phyloP scores from a whole-genome alignment of 2,888 invertebrate genomes.

The Pandemis heparana region DNA sequence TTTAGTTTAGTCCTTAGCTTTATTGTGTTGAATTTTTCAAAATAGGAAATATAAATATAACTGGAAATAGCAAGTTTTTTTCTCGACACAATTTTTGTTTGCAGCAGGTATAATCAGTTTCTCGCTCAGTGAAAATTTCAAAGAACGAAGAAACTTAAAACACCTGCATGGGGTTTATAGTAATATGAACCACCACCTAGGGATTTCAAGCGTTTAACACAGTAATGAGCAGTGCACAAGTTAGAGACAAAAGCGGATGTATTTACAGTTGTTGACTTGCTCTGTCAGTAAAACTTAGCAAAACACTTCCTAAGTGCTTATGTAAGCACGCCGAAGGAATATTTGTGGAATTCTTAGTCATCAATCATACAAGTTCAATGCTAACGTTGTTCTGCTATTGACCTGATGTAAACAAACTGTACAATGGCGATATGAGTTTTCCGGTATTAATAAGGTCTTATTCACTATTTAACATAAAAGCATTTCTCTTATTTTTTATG shows the following conservation, averaged over 20 bases:
- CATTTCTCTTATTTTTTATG: too few species aligned
- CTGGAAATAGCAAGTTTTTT: constrained; percentile 28
- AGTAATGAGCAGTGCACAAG: constrained; percentile 32
- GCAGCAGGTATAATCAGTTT: constrained; percentile 30
- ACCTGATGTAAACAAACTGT: constrained; percentile 21
- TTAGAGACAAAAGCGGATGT: constrained; percentile 39
- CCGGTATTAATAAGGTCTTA: constrained; percentile 6
- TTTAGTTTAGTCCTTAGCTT: too few species aligned
- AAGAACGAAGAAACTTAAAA: constrained; percentile 8
- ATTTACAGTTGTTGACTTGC: constrained; percentile 17
- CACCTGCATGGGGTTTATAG: constrained; percentile 26
- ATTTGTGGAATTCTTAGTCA: constrained; percentile 22
- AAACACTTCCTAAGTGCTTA: constrained; percentile 21
- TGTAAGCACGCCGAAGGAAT: constrained; percentile 16
- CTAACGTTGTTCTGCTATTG: constrained; percentile 17
- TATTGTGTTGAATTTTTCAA: not conserved
- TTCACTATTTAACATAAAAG: not conserved
- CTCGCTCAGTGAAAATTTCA: not conserved
- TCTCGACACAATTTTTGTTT: not conserved
- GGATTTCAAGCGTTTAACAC: constrained; percentile 35
- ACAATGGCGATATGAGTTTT: not conserved
- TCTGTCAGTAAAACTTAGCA: constrained; percentile 11
- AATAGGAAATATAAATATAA: not conserved
- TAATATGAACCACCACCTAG: constrained; percentile 26
- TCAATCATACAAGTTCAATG: constrained; percentile 40